Base-by-base conservation (phyloP, 53 echinoderm and acorn worm species). In the Holothuria scabra region DNA sequence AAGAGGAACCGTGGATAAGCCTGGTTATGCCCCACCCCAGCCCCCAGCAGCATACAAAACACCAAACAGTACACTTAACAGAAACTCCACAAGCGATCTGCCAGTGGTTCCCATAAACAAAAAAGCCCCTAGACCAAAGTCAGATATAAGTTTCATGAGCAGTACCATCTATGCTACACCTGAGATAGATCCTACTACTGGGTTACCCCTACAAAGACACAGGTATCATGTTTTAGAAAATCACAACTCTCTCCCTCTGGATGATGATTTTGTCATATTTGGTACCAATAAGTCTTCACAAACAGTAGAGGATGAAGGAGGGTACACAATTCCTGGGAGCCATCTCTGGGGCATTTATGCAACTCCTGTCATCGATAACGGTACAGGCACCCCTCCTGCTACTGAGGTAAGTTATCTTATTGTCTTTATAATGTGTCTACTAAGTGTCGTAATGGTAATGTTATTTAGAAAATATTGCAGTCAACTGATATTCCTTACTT, bases 241-340 rank as follows among this genome's bases (percentile, higher is more conserved):
- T 24, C 62, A 81, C 44, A 48, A 64, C 38, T 81, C 82, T 20
- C 32, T 81, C 5, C 65, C 92, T 0, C 38, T 79, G n/a, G 91
- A 87, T 46, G 91, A 87, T 46, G 84, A 81, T 28, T 87, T 85
- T 60, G 67, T 84, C 79, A 28, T 93, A n/a, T 64, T 66, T 59
- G 34, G 68, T 14, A 46, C 35, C 29, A 13, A 38, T 13, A 75
- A 66, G 32, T 67, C 67, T 0, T 65, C 33, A 16, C 59, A 81
- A 0, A 56, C 89, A 1, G 84, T 91, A 3, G 66, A 85, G 31
- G 95, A 95, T 66, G 79, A 57, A 5, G 86, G 85, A 30, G 95
- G 95, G 1, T 95, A 95, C 63, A 87, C 91, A 9, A 85, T 95
- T 35, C 95, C 95, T 2, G 95, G 95, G 4, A 95, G 95, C 48